These are phyloP conservation scores for Neoascia interrupta DNA, from an alignment of 2,888 invertebrate genomes.

Conservation along the genomic window DNA sequence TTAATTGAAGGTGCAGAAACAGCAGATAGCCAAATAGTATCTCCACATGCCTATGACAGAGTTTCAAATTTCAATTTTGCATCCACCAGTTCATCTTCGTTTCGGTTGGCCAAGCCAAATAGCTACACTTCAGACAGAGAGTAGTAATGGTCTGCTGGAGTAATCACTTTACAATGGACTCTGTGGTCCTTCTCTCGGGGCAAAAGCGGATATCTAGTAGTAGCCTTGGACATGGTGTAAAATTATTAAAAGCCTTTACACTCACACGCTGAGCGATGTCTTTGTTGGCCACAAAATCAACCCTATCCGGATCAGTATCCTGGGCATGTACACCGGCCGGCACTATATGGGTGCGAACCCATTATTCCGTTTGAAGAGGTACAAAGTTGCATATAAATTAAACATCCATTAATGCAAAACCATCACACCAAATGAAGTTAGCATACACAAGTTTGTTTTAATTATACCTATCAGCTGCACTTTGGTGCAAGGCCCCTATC, in stretches of 20 bases:
- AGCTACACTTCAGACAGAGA: constrained; percentile 57
- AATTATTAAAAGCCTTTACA: constrained; percentile 48
- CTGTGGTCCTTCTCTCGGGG: constrained; percentile 13
- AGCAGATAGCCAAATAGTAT: no score
- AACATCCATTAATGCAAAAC: constrained; percentile 73
- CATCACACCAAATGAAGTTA: constrained; percentile 73
- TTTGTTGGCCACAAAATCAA: constrained; percentile 9
- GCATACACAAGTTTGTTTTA: constrained; percentile 72
- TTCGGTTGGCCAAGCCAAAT: constrained; percentile 38
- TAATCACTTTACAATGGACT: constrained; percentile 70
- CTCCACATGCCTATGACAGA: constrained; percentile 64
- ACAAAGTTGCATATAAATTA: constrained; percentile 71
- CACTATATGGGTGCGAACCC: constrained; percentile 50
- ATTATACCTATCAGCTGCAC: constrained; percentile 72
- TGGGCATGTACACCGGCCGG: no score
- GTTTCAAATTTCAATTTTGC: constrained; percentile 71
- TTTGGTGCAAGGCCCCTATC: constrained; percentile 39
- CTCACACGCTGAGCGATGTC: constrained; percentile 33
- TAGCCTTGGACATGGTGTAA: constrained; percentile 29
- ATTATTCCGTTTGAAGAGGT: constrained; percentile 63
- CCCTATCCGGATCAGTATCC: constrained; percentile 17
- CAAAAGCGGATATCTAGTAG: no score
- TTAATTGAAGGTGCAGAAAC: constrained; percentile 79
- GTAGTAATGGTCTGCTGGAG: constrained; percentile 70
- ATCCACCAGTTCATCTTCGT: constrained; percentile 23